A percentile compares a stretch with the other conserved stretches of the same genome.
Evolutionary conservation across 2,888 invertebrate genomes (phyloP).

Genomic region (Microctonus hyperodae): DNA sequence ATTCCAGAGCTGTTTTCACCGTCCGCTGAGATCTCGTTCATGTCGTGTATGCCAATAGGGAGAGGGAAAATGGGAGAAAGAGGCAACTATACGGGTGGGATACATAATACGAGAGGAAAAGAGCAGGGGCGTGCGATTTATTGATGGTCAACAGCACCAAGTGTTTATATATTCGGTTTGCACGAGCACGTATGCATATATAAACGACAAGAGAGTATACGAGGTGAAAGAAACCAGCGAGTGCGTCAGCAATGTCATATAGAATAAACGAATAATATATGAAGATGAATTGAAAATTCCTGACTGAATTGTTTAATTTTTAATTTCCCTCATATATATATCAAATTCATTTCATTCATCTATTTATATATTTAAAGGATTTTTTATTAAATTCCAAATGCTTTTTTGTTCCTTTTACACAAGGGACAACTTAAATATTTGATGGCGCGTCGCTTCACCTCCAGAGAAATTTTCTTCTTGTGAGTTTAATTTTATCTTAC

Average conservation of each 20-base stretch:
- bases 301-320: not conserved
- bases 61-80: too few species aligned
- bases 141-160: conserved; percentile 23
- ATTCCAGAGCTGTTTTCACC: conserved; percentile 30
- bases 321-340: not conserved
- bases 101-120: not conserved
- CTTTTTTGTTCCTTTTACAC: not conserved
- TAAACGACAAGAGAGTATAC: conserved; percentile 6
- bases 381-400: not conserved
- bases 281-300: not conserved
- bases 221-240: not conserved
- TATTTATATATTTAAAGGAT: not conserved
- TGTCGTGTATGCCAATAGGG: not conserved
- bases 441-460: not conserved
- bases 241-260: conserved; percentile 16
- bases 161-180: conserved; percentile 9
- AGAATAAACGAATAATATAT: conserved; percentile 13
- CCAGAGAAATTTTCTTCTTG: not conserved
- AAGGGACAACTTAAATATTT: not conserved
- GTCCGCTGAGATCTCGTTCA: conserved; percentile 7
- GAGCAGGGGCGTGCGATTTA: conserved; percentile 29
- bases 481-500: conserved; percentile 22
- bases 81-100: too few species aligned
- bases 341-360: not conserved
- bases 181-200: conserved; percentile 14